Conservation (phyloP, 2,797 vertebrate genomes). For the Orientallactaga sibirica region DNA sequence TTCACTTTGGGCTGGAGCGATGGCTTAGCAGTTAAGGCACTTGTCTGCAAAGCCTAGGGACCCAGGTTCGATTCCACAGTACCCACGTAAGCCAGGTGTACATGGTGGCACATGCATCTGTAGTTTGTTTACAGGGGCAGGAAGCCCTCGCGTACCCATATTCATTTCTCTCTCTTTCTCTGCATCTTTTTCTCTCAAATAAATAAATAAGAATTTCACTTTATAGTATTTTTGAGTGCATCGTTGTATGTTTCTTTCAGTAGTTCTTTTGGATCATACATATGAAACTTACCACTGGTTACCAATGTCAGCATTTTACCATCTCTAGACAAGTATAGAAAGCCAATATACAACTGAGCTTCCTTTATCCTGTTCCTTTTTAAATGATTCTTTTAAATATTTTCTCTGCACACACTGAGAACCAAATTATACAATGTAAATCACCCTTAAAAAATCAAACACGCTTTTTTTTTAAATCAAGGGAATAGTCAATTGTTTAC, state of each 20-base stretch:
- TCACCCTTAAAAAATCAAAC: not conserved
- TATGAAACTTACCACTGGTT: not conserved
- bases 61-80: not conserved
- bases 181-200: too few relatives aligned
- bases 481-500: conserved; percentile 17
- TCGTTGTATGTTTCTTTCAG: conserved; percentile 15
- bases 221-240: not conserved
- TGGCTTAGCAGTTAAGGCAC: too few relatives aligned
- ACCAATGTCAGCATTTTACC: conserved; percentile 37
- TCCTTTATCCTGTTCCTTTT: conserved; percentile 18
- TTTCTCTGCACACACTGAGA: conserved; percentile 23
- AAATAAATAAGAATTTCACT: not conserved
- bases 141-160: too few relatives aligned
- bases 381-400: conserved; percentile 9
- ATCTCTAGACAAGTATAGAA: not conserved
- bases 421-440: not conserved
- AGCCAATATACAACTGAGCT: not conserved
- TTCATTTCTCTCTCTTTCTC: too few relatives aligned
- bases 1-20: too few relatives aligned
- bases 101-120: too few relatives aligned
- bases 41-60: too few relatives aligned
- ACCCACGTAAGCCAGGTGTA: too few relatives aligned
- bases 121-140: too few relatives aligned
- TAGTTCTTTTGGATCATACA: conserved; percentile 18
- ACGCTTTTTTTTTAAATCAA: conserved; percentile 48